Conservation (phyloP, 2,113 vertebrate genomes). For the Lampris incognitus region DNA sequence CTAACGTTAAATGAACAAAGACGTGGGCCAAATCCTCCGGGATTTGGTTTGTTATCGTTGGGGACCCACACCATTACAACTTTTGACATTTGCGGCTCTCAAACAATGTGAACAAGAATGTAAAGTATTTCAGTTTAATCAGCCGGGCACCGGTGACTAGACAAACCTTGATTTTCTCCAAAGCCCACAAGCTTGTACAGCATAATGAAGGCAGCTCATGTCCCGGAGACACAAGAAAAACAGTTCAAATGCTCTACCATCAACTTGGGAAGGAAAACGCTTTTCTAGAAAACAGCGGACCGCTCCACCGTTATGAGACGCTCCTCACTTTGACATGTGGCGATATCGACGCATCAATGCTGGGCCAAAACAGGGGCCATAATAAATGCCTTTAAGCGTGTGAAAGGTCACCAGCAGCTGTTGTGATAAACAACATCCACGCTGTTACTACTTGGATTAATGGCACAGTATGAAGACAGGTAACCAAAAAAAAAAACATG, state of each 20-base stretch:
- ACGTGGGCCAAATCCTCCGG: constrained; percentile 57
- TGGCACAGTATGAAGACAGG: not conserved
- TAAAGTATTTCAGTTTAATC: constrained; percentile 76
- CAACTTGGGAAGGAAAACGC: not conserved
- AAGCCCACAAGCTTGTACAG: constrained; percentile 54
- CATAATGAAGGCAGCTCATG: constrained; percentile 18
- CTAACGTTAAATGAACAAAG: constrained; percentile 67
- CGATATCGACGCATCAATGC: too few species aligned
- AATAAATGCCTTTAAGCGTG: too few species aligned
- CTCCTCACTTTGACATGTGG: not conserved
- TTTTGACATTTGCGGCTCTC: constrained; percentile 63
- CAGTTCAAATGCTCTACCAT: not conserved
- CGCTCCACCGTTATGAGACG: not conserved
- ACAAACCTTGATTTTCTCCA: constrained; percentile 52
- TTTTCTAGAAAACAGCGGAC: not conserved
- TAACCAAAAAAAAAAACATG: not conserved
- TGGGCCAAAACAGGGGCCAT: too few species aligned
- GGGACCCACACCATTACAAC: constrained; percentile 72
- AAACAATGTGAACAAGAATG: constrained; percentile 78
- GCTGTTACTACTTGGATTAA: too few species aligned
- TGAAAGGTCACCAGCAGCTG: too few species aligned
- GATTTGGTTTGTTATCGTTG: constrained; percentile 67
- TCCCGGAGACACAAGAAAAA: constrained; percentile 54
- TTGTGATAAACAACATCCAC: too few species aligned
- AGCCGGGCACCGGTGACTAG: constrained; percentile 61